phyloP scores from a whole-genome alignment of 2,113 vertebrate species.

The Origma solitaria region DNA sequence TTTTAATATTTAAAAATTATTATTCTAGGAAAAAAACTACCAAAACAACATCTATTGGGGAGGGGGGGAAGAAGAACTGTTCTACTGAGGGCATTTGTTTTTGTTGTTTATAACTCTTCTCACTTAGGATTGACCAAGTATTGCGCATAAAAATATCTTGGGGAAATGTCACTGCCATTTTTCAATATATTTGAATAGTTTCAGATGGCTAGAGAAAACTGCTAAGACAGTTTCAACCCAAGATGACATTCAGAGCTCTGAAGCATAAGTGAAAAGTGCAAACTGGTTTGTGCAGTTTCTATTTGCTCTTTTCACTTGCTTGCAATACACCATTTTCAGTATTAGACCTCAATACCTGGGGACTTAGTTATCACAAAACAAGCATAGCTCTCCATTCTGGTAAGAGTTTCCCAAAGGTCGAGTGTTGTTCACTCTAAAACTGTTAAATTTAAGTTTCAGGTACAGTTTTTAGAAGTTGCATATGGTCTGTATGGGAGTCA shows the following conservation, averaged over 20 bases:
- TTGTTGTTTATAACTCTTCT: background rate
- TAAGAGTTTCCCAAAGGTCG: background rate
- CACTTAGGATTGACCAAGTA: background rate
- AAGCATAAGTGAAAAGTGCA: slow-evolving; percentile 35
- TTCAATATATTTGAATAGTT: slow-evolving; percentile 23
- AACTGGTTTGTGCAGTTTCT: slow-evolving; percentile 33
- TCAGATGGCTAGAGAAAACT: slow-evolving; percentile 42
- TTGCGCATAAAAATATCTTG: background rate
- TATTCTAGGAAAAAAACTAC: background rate
- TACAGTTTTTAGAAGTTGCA: background rate
- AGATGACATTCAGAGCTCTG: slow-evolving; percentile 48
- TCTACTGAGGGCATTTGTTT: background rate
- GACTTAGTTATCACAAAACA: slow-evolving; percentile 11
- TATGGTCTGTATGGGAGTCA: background rate
- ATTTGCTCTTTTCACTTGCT: slow-evolving; percentile 37
- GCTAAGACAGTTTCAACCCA: slow-evolving; percentile 25
- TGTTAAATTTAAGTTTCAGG: background rate
- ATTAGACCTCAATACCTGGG: background rate
- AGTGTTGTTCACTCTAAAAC: background rate
- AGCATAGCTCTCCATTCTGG: background rate
- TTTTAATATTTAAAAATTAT: background rate
- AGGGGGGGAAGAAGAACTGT: rapidly evolving
- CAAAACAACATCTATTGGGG: rapidly evolving
- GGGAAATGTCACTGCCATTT: slow-evolving; percentile 39
- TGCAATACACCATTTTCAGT: background rate